phyloP scores from a whole-genome alignment of 2,888 invertebrate genomes.

The Myathropa florea region DNA sequence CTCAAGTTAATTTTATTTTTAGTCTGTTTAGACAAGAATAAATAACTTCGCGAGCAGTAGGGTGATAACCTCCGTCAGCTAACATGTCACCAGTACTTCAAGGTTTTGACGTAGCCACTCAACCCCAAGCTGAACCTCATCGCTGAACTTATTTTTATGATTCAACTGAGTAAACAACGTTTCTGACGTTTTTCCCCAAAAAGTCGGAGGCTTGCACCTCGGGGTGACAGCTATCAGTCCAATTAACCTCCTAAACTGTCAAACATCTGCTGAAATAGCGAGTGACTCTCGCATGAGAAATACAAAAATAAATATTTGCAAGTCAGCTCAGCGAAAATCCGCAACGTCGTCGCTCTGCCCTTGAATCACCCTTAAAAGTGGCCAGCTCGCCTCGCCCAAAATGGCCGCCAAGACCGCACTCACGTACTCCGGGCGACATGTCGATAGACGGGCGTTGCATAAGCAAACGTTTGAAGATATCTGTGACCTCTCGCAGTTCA shows the following conservation, averaged over 20 bases:
- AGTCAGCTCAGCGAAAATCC: not conserved
- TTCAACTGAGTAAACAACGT: no score
- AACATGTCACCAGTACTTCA: no score
- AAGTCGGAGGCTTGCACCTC: no score
- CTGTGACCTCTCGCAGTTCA: not conserved
- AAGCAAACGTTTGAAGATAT: not conserved
- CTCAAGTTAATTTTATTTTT: no score
- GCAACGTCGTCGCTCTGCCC: not conserved
- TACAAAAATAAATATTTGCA: no score
- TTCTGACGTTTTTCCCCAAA: no score
- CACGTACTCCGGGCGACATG: not conserved
- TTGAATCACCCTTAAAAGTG: not conserved
- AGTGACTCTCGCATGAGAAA: not conserved
- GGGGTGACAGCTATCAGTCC: not conserved
- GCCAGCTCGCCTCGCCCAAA: not conserved
- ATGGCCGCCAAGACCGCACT: not conserved
- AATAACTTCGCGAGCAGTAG: no score
- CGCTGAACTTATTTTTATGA: no score
- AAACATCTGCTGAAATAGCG: not conserved
- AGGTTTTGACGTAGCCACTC: no score
- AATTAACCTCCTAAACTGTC: not conserved
- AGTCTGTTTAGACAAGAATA: no score
- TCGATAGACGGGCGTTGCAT: not conserved
- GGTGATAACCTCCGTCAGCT: no score
- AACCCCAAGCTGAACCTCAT: no score